These are phyloP conservation scores for Morbakka virulenta DNA, from an alignment of 30 jellyfish, hydroid and myxozoan genomes.

Conservation along the genomic window DNA sequence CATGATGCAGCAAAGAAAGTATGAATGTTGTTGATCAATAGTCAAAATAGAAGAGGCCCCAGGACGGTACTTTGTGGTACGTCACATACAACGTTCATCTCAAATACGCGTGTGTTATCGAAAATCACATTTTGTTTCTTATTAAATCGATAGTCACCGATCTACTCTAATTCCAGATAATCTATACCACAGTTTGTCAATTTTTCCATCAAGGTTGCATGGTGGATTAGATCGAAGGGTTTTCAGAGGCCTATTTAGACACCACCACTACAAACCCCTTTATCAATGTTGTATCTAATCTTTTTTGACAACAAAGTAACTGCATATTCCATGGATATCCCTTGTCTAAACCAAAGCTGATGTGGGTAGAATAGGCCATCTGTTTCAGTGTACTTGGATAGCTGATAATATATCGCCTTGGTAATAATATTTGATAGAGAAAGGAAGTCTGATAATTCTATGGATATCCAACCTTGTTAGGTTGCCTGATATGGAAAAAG, in stretches of 20 bases:
- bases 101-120: slow-evolving; percentile 18
- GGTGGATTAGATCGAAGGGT: slow-evolving; percentile 43
- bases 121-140: slow-evolving; percentile 29
- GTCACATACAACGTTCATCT: slow-evolving; percentile 23
- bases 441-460: too few relatives aligned
- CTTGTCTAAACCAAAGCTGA: slow-evolving; percentile 56
- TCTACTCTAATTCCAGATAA: slow-evolving; percentile 23
- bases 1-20: slow-evolving; percentile 16
- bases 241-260: slow-evolving; percentile 48
- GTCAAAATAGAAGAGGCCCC: slow-evolving; percentile 39
- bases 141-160: slow-evolving; percentile 34
- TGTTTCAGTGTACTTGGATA: slow-evolving; percentile 42
- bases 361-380: slow-evolving; percentile 39
- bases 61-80: slow-evolving; percentile 26
- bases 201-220: slow-evolving; percentile 40
- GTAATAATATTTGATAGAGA: too few relatives aligned
- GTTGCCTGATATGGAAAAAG: too few relatives aligned
- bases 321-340: slow-evolving; percentile 57
- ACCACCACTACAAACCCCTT: slow-evolving; percentile 59
- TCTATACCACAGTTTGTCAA: slow-evolving; percentile 31
- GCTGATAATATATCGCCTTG: too few relatives aligned
- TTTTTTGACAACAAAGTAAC: slow-evolving; percentile 43
- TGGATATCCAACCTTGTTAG: too few relatives aligned
- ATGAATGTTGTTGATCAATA: slow-evolving; percentile 10
- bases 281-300: slow-evolving; percentile 56